Conservation (phyloP, 2,888 invertebrate genomes). For the Nemapogon koenigi region DNA sequence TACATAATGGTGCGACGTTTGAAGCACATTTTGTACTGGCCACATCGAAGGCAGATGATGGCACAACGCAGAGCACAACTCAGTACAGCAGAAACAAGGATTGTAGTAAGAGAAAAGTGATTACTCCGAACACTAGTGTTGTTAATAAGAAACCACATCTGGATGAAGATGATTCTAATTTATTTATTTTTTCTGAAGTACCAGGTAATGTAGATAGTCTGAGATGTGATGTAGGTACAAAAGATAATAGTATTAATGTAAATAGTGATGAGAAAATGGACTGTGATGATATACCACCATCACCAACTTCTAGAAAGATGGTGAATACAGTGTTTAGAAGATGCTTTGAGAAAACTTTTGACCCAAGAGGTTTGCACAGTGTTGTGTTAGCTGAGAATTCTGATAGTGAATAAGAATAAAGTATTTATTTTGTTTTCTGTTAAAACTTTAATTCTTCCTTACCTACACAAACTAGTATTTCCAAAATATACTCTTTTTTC, state of each 20-base stretch:
- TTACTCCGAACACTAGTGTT: slow-evolving; percentile 22
- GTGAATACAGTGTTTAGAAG: slow-evolving; percentile 72
- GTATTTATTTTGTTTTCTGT: slow-evolving; percentile 3
- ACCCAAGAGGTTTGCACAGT: slow-evolving; percentile 65
- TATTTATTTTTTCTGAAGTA: slow-evolving; percentile 53
- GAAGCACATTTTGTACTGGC: slow-evolving; percentile 84
- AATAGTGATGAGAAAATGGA: slow-evolving; percentile 22
- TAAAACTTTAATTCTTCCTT: too few relatives aligned
- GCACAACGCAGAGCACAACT: slow-evolving; percentile 39
- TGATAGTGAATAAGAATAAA: slow-evolving; percentile 60
- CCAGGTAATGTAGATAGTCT: slow-evolving; percentile 23
- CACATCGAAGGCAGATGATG: slow-evolving; percentile 69
- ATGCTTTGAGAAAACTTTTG: slow-evolving; percentile 77
- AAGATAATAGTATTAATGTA: slow-evolving; percentile 16
- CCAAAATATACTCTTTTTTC: too few relatives aligned
- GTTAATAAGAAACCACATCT: slow-evolving; percentile 45
- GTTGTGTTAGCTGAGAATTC: slow-evolving; percentile 74
- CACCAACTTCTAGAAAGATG: slow-evolving; percentile 65
- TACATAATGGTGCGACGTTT: slow-evolving; percentile 76
- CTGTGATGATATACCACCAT: slow-evolving; percentile 61
- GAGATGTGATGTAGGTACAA: slow-evolving; percentile 15
- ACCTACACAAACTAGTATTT: too few relatives aligned
- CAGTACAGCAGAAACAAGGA: slow-evolving; percentile 36
- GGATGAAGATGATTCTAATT: slow-evolving; percentile 48
- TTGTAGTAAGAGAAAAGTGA: slow-evolving; percentile 34